Evolutionary conservation across 2,797 vertebrate species (phyloP), one percentile per base, ranked within the genome.

Genomic region (Brachyalestes nurse): DNA sequence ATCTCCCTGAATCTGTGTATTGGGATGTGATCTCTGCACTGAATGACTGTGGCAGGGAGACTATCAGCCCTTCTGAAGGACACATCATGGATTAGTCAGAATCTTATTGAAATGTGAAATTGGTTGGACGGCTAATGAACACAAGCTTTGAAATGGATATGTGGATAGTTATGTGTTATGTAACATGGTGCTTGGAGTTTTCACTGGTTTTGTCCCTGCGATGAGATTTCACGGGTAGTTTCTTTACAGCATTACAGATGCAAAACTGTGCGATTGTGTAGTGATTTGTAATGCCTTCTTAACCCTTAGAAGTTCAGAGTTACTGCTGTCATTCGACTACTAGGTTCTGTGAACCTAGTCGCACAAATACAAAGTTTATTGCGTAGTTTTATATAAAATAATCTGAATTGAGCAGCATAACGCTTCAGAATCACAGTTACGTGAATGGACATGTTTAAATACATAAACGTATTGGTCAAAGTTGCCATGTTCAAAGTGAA

Each of bases 101-200:
- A 73, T 61, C 1, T 45, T 45, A 58, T 40, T 58, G 62, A 67
- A 73, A 47, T 34, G 65, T 45, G 21, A 55, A 64, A 28, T 38
- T 16, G 28, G 19, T 3, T 3, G 49, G 53, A 78, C 16, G 28
- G 53, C 53, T 42, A 57, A 58, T 69, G 51, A 53, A n/a, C 51
- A 25, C 64, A 58, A 17, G 55, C 76, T 75, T 78, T 47, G 21
- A 79, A 55, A 74, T 53, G 64, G 40, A 67, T 40, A 70, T 72
- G 51, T 49, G 72, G 40, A 49, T 3, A n/a, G 40, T 42, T 28
- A 57, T 45, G 21, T 51, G 57, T 72, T 55, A 73, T 42, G 34
- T 40, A 73, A 73, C 19, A 57, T 6, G 13, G 19, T 51, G 47
- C 19, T 42, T 55, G 21, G 1, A 55, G 16, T 71, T 49, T 70